Conservation (phyloP, 2,113 vertebrate genomes). For the Motacilla tschutschensis region DNA sequence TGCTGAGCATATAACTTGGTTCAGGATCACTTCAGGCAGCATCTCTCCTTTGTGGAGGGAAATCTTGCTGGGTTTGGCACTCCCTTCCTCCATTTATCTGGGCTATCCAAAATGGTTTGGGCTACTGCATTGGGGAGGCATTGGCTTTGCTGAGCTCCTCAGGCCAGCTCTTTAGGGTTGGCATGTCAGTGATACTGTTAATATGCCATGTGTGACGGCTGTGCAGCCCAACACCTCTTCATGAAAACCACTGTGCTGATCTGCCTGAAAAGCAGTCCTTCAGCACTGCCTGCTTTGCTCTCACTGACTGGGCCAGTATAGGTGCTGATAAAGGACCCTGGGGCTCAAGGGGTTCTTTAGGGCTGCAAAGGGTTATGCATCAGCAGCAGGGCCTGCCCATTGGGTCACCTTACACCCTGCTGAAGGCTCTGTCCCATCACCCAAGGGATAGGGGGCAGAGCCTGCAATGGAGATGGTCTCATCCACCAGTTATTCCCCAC, state of each 20-base stretch:
- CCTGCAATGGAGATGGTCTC: not conserved
- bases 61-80: not conserved
- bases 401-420: not conserved
- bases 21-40: not conserved
- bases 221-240: not conserved
- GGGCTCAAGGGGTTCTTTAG: not conserved
- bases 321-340: not conserved
- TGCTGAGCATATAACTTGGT: rapidly evolving
- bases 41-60: not conserved
- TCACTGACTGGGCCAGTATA: not conserved
- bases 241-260: rapidly evolving
- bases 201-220: rapidly evolving
- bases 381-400: not conserved
- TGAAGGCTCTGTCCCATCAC: not conserved
- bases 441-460: not conserved
- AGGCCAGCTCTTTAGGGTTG: not conserved
- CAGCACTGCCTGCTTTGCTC: not conserved
- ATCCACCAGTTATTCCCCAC: not conserved
- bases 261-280: not conserved
- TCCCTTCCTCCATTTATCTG: not conserved
- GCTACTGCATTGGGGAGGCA: rapidly evolving
- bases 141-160: not conserved
- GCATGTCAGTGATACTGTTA: not conserved
- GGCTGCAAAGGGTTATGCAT: not conserved
- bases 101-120: not conserved